Evolutionary conservation across 2,888 invertebrate genomes (phyloP), one percentile per base, ranked within the genome.

Genomic region (Synergus itoensis): DNA sequence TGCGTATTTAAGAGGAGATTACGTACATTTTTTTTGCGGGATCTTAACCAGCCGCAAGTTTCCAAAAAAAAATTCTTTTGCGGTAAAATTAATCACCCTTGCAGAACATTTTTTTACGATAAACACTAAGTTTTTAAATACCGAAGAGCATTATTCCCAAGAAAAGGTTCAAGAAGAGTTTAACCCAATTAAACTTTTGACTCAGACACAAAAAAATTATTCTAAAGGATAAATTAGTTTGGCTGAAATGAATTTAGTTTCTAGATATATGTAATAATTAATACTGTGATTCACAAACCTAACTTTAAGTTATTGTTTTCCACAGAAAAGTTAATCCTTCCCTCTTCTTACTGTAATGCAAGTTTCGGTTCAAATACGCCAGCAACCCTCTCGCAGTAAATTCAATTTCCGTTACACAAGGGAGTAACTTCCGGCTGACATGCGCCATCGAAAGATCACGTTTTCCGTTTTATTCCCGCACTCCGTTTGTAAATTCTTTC

Each of bases 341-440:
- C 69, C 43, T 57, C 28, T 73, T 36, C 73, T 73, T 73, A 9
- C 53, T 53, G 4, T 16, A 73, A 48, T 73, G 53, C 36, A 73
- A 73, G 53, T 73, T 73, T 53, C n/a, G 36, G 40, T 53, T 73
- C 36, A 43, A 67, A n/a, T 48, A 40, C 21, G 43, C 40, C 8
- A 16, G 48, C 5, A 45, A 21, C 81, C 80, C 80, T 79, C 73
- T 73, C 77, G 73, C 77, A 76, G 73, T 81, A 81, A 83, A 81
- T 77, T 83, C 79, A 73, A 62, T 82, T 83, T 83, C 81, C 82
- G 82, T 79, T 80, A 53, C 53, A 80, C 65, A 77, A 40, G 73
- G 79, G 69, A 81, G 80, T 77, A 60, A 82, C 78, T 83, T 83
- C 83, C 83, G 78, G 79, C 45, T 67, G 76, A 48, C 76, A 79